Evolutionary conservation across 2,113 vertebrate species (phyloP), one percentile per base, ranked within the genome.

Genomic region (Otus sunia): DNA sequence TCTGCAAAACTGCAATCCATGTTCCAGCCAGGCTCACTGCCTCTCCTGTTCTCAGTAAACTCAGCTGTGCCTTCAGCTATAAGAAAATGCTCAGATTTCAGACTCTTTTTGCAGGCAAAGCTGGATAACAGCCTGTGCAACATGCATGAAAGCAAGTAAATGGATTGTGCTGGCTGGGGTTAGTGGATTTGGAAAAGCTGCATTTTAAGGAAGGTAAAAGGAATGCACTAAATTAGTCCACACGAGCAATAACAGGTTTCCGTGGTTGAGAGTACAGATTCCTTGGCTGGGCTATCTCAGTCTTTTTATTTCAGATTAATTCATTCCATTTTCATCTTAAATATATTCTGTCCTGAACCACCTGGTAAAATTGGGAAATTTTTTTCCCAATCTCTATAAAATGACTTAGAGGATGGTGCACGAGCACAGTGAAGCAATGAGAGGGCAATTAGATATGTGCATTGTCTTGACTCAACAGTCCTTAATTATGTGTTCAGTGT

Each of bases 161-260:
- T 68, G 49, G 73, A 52, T 90, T 91, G 66, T 85, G 36, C 66
- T 72, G 62, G 58, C 37, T 91, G 81, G 62, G 15, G 27, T 64
- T 88, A 91, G 90, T 90, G 81, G 53, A 56, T 72, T 93, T 90
- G 62, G 66, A 84, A 94, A 85, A 85, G 17, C 39, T 88, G 41
- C 23, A 3, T 90, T 96, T 89, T 87, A 92, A 89, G 72, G 41
- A 97, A 88, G 66, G 60, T 6, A 26, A 49, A 79, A 96, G 86
- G 92, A 96, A 97, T 94, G 92, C 49, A 39, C 53, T 90, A 72
- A 82, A 79, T 89, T 91, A 92, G 77, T 75, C 45, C 67, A 37
- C 45, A 4, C 2, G 71, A 86, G 81, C 92, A 97, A 69, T 88
- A 90, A 91, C 80, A 88, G 90, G 87, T 62, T 96, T 90, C 45